Evolutionary conservation across 2,888 invertebrate genomes (phyloP), one percentile per base, ranked within the genome.

Genomic region (Torymus auratus): DNA sequence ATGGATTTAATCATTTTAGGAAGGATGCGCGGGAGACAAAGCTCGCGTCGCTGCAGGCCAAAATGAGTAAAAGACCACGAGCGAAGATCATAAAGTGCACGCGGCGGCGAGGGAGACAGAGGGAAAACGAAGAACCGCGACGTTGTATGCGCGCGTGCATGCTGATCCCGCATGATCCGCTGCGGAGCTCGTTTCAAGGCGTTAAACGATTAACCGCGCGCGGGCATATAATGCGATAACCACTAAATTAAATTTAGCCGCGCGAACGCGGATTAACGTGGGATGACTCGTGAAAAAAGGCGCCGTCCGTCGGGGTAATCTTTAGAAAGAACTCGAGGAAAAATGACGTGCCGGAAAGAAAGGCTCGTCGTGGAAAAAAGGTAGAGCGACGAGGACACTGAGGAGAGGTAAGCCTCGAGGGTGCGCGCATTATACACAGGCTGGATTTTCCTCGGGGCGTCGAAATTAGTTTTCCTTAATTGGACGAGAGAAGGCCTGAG

Each of bases 391-490:
- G 0, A 58, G 70, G 58, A 5, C 13, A 10, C 1, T 7, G 50
- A 7, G 15, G 28, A 52, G 14, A 20, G 14, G 17, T 11, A 53
- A n/a, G 5, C 10, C 10, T n/a, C n/a, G 65, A 50, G 41, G 11
- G 68, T n/a, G 41, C 41, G 71, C 12, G 55, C 11, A 52, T 11
- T 14, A 52, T 17, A 65, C 14, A 65, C 53, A 74, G 58, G 78
- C 58, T 69, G 70, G 74, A 73, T 75, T 72, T 76, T 76, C 69
- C 70, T 58, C 80, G 78, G 74, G 76, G 83, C 78, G 84, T 84
- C 85, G 86, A 88, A 89, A 89, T 89, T 88, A 89, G 89, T 88
- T 89, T 89, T 88, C 87, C 88, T 88, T 89, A 89, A 89, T 89
- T 89, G 88, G 86, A 87, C 84, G 68, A 17, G 60, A 23, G 84